Evolutionary conservation across 2,888 invertebrate species (phyloP).

Genomic region (Glomeris marginata): DNA sequence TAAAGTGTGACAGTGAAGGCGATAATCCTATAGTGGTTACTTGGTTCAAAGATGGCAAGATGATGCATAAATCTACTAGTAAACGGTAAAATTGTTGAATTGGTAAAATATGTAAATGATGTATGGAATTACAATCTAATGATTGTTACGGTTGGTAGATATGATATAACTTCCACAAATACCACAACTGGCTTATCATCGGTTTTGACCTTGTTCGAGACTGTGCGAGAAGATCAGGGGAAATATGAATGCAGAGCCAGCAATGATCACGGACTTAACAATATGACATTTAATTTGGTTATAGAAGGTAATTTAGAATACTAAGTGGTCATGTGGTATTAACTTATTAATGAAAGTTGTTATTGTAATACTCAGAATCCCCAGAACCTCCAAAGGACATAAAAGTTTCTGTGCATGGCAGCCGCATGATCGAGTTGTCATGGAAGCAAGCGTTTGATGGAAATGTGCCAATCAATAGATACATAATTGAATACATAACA

Average conservation of each 20-base stretch:
- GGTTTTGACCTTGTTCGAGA: constrained; percentile 8
- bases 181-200: constrained; percentile 1
- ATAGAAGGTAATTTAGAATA: constrained; percentile 10
- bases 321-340: not conserved
- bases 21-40: constrained; percentile 28
- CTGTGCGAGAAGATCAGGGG: constrained; percentile 13
- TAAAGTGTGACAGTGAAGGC: constrained; percentile 29
- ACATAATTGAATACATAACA: constrained; percentile 28
- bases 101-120: too few species aligned
- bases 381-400: constrained; percentile 29
- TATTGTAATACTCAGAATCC: constrained; percentile 22
- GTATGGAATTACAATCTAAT: too few species aligned
- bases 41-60: constrained; percentile 24
- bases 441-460: constrained; percentile 29
- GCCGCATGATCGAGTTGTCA: constrained; percentile 24
- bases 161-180: not conserved
- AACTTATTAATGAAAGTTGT: not conserved
- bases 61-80: not conserved
- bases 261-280: constrained; percentile 10
- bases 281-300: constrained; percentile 6
- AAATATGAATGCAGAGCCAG: constrained; percentile 9
- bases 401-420: constrained; percentile 23
- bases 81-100: too few species aligned
- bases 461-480: constrained; percentile 26
- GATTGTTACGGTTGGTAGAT: not conserved